Evolutionary conservation across 2,797 vertebrate species (phyloP).

Genomic region (Stomatorhinus walkeri): DNA sequence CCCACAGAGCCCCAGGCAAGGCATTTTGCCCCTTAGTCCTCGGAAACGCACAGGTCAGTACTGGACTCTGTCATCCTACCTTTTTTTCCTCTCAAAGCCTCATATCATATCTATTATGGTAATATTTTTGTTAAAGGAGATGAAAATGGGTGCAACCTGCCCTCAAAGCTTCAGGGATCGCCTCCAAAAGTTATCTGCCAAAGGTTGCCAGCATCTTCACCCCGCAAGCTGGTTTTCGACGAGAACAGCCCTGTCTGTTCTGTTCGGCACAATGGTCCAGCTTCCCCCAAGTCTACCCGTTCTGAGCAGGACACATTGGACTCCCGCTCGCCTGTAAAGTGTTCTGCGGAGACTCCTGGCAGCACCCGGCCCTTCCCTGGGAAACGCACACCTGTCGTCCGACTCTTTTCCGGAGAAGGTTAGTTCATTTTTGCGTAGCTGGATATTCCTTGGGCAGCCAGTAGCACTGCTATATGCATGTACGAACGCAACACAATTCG

Average conservation of each 20-base stretch:
- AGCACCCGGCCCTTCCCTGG: constrained; percentile 14
- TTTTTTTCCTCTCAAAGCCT: not conserved
- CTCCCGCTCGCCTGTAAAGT: not conserved
- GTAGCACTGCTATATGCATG: not conserved
- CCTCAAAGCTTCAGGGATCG: constrained; percentile 54
- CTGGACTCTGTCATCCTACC: not conserved
- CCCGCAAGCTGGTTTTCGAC: constrained; percentile 61
- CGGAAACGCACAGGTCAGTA: constrained; percentile 78
- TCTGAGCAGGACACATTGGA: not conserved
- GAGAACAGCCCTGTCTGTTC: constrained; percentile 36
- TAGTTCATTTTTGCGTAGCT: constrained; percentile 21
- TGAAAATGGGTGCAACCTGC: constrained; percentile 80
- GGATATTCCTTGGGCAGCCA: not conserved
- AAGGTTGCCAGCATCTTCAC: constrained; percentile 39
- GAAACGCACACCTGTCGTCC: constrained; percentile 27
- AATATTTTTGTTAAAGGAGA: constrained; percentile 58
- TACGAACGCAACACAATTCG: not conserved
- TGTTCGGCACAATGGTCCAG: constrained; percentile 8
- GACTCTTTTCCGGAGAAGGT: constrained; percentile 72
- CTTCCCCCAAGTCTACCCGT: not conserved
- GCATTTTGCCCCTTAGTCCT: constrained; percentile 75
- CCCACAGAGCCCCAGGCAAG: constrained; percentile 16
- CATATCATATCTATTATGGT: not conserved
- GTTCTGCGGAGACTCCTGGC: constrained; percentile 47
- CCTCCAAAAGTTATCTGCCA: constrained; percentile 72